Conservation (phyloP, 2,888 invertebrate genomes). For the Machimus rusticus region DNA sequence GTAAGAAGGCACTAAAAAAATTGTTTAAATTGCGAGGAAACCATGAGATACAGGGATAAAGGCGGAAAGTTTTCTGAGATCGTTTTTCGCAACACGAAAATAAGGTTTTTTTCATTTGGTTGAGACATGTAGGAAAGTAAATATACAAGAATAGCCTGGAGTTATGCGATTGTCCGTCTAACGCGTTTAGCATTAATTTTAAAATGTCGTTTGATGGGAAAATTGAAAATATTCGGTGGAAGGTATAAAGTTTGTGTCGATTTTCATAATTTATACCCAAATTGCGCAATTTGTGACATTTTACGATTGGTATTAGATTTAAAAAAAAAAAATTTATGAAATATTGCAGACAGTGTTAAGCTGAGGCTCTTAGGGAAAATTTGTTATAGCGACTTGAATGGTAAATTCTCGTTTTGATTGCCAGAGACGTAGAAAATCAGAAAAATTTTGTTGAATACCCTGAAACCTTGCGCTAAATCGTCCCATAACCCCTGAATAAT, state of each 20-base stretch:
- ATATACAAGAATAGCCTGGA: not conserved
- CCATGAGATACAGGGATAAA: constrained; percentile 2
- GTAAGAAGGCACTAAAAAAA: constrained; percentile 3
- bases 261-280: not conserved
- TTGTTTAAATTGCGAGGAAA: not conserved
- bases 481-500: not conserved
- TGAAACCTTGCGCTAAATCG: not conserved
- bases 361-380: not conserved
- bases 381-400: not conserved
- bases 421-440: not conserved
- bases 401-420: not conserved
- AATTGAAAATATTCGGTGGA: not conserved
- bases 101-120: not conserved
- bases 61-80: not conserved
- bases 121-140: not conserved
- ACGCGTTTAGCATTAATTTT: constrained; percentile 18
- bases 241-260: not conserved
- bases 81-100: constrained; percentile 2
- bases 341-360: not conserved
- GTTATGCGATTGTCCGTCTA: not conserved
- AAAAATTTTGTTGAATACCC: not conserved
- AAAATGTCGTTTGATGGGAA: not conserved
- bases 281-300: not conserved
- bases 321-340: not conserved
- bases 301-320: not conserved